Evolutionary conservation across 2,797 vertebrate species (phyloP), one percentile per base, ranked within the genome.

Genomic region (Heliangelus exortis): DNA sequence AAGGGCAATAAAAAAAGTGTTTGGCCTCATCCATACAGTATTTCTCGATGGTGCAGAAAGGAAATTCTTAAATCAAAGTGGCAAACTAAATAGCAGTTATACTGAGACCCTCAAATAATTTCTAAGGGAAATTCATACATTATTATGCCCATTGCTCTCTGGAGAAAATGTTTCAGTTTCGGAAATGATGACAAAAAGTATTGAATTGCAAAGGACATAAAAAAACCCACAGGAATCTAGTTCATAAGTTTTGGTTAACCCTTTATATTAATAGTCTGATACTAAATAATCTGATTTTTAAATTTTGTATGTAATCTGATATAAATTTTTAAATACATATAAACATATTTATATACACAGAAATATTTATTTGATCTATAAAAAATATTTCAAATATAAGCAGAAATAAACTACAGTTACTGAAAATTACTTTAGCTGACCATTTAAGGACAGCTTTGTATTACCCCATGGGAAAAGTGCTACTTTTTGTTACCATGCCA

Each of bases 1-100:
- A 95, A 94, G 15, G 54, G 54, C 82, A 48, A 80, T 92, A 86
- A 92, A 8, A 33, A 81, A 93, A 82, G 43, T 13, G 26, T 59
- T 68, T 0, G 45, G 68, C 77, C 19, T 55, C 31, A 51, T 51
- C 14, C 5, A 1, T 13, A 9, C 59, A 65, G 41, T 47, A 21
- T 20, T 95, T 57, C 83, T 72, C 51, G 18, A 7, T 55, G 10
- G 22, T 50, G 41, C 4, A 48, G 82, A 68, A 87, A 6, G 8
- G 4, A 73, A 72, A 69, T 58, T 57, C 20, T 66, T 23, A 57
- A 59, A 55, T 21, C 34, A 20, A 57, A 54, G 7, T 1, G 34
- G n/a, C 59, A 81, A 61, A 48, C 5, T 26, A 51, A 12, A 84
- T 68, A 61, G 29, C 7, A 4, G 2, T 29, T 79, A 33, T 66